Evolutionary conservation across 2,888 invertebrate species (phyloP).

Genomic region (Antheraea assamensis): DNA sequence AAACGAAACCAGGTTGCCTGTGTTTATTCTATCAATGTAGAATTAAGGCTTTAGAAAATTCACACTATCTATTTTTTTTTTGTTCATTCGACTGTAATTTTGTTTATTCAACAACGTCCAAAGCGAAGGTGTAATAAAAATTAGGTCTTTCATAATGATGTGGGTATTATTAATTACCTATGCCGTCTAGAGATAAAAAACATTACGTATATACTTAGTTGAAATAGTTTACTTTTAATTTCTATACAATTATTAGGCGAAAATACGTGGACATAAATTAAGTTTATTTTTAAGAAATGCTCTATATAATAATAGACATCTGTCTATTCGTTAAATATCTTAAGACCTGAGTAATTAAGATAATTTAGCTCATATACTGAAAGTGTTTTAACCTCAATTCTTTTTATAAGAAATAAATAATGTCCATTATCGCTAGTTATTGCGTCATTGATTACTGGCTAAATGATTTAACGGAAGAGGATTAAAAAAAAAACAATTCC

Average conservation of each 20-base stretch:
- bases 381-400: not conserved
- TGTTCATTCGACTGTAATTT: not conserved
- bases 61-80: conserved; percentile 10
- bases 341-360: not conserved
- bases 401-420: not conserved
- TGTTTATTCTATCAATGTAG: conserved; percentile 27
- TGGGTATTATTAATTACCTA: not conserved
- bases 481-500: conserved; percentile 10
- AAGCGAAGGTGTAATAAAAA: not conserved
- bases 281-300: no score
- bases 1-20: conserved; percentile 29
- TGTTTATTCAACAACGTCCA: not conserved
- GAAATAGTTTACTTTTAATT: not conserved
- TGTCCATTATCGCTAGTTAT: not conserved
- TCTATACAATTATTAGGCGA: no score
- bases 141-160: not conserved
- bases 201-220: not conserved
- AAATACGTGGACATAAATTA: no score
- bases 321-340: not conserved
- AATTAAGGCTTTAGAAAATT: conserved; percentile 24
- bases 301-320: no score
- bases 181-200: not conserved
- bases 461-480: not conserved
- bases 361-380: not conserved
- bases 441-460: not conserved